Percentiles rank a stretch among this genome's conserved stretches.
Evolutionary conservation across 1,140 invertebrate species (phyloP).

Genomic region (Calephelis virginiensis): DNA sequence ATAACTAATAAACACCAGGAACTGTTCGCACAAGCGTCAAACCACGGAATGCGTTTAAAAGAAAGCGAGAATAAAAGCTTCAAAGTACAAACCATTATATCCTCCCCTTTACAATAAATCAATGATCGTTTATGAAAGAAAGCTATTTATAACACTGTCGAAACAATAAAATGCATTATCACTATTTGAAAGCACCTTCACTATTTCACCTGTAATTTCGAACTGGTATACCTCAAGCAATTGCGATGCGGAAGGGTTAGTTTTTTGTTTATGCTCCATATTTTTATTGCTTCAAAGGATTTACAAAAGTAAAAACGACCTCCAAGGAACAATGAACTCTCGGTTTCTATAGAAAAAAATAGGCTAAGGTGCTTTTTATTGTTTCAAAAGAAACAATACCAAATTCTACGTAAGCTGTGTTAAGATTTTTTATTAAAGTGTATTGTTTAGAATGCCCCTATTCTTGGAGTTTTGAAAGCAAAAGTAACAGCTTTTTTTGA

Average conservation of each 20-base stretch:
- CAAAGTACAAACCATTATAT: constrained; percentile 44
- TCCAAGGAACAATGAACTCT: constrained; percentile 68
- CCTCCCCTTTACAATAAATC: constrained; percentile 56
- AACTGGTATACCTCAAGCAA: constrained; percentile 53
- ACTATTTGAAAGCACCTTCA: constrained; percentile 69
- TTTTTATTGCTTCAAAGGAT: constrained; percentile 64
- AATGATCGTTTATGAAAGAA: constrained; percentile 67
- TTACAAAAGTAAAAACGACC: constrained; percentile 53
- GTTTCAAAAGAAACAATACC: constrained; percentile 51
- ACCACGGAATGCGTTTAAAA: constrained; percentile 7
- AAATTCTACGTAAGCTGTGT: constrained; percentile 56
- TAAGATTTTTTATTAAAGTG: constrained; percentile 32
- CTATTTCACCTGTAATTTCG: constrained; percentile 72
- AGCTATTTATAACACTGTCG: constrained; percentile 55
- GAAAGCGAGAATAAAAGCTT: constrained; percentile 21
- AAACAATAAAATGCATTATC: constrained; percentile 67
- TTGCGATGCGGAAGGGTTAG: constrained; percentile 63
- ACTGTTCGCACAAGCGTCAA: background rate
- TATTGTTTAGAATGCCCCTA: constrained; percentile 12
- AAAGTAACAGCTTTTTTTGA: constrained; percentile 8
- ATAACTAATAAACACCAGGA: too few relatives aligned
- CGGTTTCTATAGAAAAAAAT: constrained; percentile 73
- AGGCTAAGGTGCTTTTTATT: constrained; percentile 73
- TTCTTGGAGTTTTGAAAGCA: constrained; percentile 6
- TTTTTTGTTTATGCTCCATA: constrained; percentile 74